These are phyloP conservation scores for Hafferia zeledoni DNA, from an alignment of 2,797 vertebrate genomes.

Conservation along the genomic window DNA sequence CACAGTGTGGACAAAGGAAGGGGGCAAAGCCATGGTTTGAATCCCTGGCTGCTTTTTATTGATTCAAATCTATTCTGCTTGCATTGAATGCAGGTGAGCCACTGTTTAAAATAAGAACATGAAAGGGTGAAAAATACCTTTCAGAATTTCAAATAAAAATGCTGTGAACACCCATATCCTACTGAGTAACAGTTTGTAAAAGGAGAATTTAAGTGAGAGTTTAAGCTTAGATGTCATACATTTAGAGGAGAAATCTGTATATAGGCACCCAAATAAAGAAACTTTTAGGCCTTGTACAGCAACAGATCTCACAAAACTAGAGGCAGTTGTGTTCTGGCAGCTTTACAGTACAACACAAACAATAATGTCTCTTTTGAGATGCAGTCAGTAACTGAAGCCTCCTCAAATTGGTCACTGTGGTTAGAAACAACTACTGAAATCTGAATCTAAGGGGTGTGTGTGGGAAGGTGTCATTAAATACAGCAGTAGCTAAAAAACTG, in stretches of 20 bases:
- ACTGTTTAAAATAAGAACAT: neutral
- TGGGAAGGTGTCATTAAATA: conserved; percentile 16
- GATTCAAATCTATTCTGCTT: neutral
- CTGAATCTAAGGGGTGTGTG: neutral
- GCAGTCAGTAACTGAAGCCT: neutral
- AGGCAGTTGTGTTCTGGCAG: neutral
- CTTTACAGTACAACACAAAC: neutral
- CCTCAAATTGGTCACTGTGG: neutral
- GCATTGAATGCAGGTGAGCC: neutral
- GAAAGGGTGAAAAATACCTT: neutral
- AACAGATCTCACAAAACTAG: neutral
- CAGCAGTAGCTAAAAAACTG: neutral
- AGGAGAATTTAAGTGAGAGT: neutral
- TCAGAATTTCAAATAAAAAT: neutral
- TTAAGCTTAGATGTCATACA: neutral
- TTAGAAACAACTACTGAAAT: neutral
- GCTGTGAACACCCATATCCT: neutral
- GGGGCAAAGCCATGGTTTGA: neutral
- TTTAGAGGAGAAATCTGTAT: neutral
- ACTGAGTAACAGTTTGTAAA: neutral
- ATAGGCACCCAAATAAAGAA: neutral
- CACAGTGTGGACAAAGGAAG: neutral
- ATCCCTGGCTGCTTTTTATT: neutral
- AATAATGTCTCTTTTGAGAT: neutral
- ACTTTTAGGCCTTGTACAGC: neutral